phyloP scores from a whole-genome alignment of 2,888 invertebrate species.

The Lasioglossum malachurum region DNA sequence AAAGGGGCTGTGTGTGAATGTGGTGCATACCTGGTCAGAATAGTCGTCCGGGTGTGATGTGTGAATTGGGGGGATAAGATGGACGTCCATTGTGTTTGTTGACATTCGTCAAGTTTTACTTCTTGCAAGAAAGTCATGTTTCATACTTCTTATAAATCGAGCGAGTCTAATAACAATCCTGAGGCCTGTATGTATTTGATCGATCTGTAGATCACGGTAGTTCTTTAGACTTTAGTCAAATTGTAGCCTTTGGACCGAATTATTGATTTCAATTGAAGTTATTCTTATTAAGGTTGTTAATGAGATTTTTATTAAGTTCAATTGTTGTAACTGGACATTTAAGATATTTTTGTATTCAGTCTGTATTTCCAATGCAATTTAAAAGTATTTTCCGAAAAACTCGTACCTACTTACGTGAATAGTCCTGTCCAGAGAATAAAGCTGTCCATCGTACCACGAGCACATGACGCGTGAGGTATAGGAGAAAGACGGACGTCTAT shows the following conservation, averaged over 20 bases:
- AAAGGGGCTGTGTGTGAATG: neutral
- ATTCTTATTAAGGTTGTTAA: neutral
- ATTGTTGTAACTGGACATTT: neutral
- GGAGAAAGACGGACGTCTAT: neutral
- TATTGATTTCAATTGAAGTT: neutral
- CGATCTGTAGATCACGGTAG: neutral
- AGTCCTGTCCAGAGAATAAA: neutral
- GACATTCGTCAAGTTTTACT: neutral
- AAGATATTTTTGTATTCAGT: neutral
- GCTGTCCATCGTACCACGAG: neutral
- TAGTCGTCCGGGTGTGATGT: neutral
- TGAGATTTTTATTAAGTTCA: neutral
- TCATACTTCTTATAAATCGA: neutral
- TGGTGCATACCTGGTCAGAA: neutral
- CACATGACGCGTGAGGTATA: neutral
- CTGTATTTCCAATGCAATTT: neutral
- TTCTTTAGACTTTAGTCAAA: neutral
- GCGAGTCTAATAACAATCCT: neutral
- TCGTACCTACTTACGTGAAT: no score
- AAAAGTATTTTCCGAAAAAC: neutral
- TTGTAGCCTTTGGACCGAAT: neutral
- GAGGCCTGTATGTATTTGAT: no score
- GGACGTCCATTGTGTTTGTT: neutral
- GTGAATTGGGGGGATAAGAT: neutral
- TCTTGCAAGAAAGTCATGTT: neutral